A percentile compares a stretch with the other conserved stretches of the same genome.
Conservation (phyloP, 2,888 invertebrate genomes). For the Choristoneura rosaceana region DNA sequence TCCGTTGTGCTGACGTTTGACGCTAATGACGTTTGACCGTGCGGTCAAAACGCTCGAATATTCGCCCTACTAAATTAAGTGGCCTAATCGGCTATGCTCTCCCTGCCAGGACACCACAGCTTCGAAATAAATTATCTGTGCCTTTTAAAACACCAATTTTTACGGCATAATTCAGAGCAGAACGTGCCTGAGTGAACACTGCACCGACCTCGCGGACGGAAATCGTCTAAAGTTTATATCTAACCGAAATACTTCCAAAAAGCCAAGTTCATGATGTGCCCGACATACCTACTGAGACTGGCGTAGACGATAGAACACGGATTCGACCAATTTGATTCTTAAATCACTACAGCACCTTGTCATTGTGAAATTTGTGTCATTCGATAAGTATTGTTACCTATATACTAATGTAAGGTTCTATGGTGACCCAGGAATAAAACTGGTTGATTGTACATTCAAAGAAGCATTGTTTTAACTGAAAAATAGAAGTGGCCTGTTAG, state of each 20-base stretch:
- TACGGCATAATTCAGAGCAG: constrained; percentile 58
- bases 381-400: too few species aligned
- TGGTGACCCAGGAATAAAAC: too few species aligned
- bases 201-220: not conserved
- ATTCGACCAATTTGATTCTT: too few species aligned
- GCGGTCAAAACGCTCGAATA: too few species aligned
- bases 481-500: not conserved
- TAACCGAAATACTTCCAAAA: not conserved
- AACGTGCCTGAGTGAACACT: constrained; percentile 50
- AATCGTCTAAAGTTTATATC: not conserved
- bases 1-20: too few species aligned
- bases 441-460: not conserved
- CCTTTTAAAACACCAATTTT: constrained; percentile 36
- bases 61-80: too few species aligned
- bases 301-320: constrained; percentile 8
- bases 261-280: constrained; percentile 3
- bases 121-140: constrained; percentile 4
- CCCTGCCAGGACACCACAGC: not conserved
- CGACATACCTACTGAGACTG: constrained; percentile 7
- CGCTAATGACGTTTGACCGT: too few species aligned
- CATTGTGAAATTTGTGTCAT: too few species aligned
- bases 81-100: not conserved
- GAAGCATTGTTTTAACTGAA: not conserved
- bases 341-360: too few species aligned
- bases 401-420: too few species aligned